phyloP scores from a whole-genome alignment of 2,797 vertebrate species.

The Gorsachius magnificus region DNA sequence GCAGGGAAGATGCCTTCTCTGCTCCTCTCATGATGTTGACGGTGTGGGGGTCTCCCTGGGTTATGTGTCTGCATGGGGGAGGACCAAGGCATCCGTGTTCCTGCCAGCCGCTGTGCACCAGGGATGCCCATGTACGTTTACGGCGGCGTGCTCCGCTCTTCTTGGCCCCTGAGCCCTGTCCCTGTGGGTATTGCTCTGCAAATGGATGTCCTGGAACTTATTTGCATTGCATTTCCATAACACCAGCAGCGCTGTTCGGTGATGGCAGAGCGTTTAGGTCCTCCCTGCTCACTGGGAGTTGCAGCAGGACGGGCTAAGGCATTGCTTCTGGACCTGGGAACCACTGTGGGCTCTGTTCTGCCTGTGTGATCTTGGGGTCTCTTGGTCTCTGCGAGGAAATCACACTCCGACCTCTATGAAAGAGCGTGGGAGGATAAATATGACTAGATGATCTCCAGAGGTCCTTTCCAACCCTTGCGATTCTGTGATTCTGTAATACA shows the following conservation, averaged over 20 bases:
- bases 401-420: accelerated
- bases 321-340: neutral
- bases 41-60: neutral
- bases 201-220: neutral
- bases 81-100: neutral
- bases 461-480: too few relatives aligned
- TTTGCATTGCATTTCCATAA: neutral
- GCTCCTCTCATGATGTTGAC: accelerated
- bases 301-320: neutral
- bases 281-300: neutral
- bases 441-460: too few relatives aligned
- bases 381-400: neutral
- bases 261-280: neutral
- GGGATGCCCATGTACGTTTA: accelerated
- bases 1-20: neutral
- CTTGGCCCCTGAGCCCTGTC: neutral
- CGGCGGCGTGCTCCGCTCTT: accelerated
- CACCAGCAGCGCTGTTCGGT: accelerated
- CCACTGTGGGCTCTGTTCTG: neutral
- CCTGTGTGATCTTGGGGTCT: neutral
- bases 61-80: accelerated
- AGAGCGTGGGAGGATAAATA: neutral
- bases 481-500: too few relatives aligned
- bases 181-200: neutral
- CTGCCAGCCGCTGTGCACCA: neutral